Conservation (phyloP, 2,888 invertebrate genomes). For the Therioaphis trifolii region DNA sequence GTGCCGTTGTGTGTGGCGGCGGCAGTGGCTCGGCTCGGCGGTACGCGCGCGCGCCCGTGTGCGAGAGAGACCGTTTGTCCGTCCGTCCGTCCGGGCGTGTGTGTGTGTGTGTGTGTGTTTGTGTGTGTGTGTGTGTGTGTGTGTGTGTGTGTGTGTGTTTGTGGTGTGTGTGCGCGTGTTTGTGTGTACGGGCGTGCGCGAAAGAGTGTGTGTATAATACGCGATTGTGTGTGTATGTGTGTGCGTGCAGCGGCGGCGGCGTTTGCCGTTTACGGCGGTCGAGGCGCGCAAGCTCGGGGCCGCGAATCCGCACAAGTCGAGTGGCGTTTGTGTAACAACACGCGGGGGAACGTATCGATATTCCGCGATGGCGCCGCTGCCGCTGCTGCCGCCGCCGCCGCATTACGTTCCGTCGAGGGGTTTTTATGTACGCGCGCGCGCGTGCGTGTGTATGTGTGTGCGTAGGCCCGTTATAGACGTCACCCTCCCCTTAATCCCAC, state of each 20-base stretch:
- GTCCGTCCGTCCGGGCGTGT: too few relatives aligned
- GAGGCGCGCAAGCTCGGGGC: conserved; percentile 59
- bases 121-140: too few relatives aligned
- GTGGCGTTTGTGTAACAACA: conserved; percentile 55
- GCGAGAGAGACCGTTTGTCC: too few relatives aligned
- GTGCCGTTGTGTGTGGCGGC: not conserved
- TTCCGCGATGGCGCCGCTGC: conserved; percentile 46
- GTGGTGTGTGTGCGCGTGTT: not conserved
- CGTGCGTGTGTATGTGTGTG: not conserved
- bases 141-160: conserved; percentile 23
- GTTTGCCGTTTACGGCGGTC: conserved; percentile 15
- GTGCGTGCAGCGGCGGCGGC: not conserved
- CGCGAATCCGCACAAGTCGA: conserved; percentile 60
- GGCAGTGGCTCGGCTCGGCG: not conserved
- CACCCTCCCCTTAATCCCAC: not conserved
- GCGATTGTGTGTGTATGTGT: not conserved
- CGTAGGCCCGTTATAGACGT: not conserved
- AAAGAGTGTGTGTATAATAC: not conserved
- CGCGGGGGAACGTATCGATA: conserved; percentile 51
- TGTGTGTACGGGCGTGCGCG: not conserved
- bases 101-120: not conserved
- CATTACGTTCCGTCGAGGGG: not conserved
- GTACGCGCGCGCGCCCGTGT: not conserved
- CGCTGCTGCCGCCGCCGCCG: not conserved
- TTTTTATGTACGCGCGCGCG: too few relatives aligned